Evolutionary conservation across 2,888 invertebrate genomes (phyloP).

Genomic region (Drosophila mettleri): DNA sequence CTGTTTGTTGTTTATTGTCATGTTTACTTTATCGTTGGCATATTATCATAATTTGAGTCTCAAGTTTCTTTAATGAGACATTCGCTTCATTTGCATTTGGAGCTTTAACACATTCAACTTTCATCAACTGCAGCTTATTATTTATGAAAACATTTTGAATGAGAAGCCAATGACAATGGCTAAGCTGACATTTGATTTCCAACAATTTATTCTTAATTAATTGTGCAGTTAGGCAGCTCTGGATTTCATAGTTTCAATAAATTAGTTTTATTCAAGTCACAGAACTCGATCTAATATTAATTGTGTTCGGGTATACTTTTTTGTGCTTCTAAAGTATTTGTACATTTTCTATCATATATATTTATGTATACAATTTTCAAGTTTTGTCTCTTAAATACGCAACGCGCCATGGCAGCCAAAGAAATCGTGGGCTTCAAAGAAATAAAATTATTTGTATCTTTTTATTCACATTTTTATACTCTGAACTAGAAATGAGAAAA

Average conservation of each 20-base stretch:
- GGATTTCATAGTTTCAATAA: neutral
- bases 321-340: neutral
- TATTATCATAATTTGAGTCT: slow-evolving; percentile 16
- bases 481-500: neutral
- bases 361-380: too few species aligned
- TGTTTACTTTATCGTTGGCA: neutral
- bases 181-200: slow-evolving; percentile 54
- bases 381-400: neutral
- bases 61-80: slow-evolving; percentile 9
- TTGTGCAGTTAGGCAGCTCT: slow-evolving; percentile 18
- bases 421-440: neutral
- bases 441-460: neutral
- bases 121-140: slow-evolving; percentile 13
- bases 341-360: too few species aligned
- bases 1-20: neutral
- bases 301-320: neutral
- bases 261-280: neutral
- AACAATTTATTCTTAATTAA: slow-evolving; percentile 30
- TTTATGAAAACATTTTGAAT: slow-evolving; percentile 13
- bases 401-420: neutral
- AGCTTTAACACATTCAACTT: slow-evolving; percentile 13
- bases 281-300: neutral
- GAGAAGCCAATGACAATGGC: slow-evolving; percentile 44
- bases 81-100: slow-evolving; percentile 24
- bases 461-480: neutral